A percentile compares a stretch with the other conserved stretches of the same genome.
phyloP scores from a whole-genome alignment of 2,113 vertebrate species.

The Nycticorax nycticorax region DNA sequence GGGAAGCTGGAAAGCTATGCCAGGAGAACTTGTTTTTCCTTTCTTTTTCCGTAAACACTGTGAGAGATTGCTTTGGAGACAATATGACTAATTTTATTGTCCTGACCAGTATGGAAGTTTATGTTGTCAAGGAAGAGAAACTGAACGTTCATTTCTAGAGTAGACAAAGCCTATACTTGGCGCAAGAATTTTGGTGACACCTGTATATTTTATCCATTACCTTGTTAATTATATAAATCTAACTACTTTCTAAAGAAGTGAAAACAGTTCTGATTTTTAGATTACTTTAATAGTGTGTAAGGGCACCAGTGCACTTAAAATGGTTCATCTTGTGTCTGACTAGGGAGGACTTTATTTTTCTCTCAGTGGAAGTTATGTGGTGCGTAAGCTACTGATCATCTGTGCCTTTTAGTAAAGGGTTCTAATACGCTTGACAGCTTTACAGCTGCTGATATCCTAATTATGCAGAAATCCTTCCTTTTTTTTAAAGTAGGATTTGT shows the following conservation, averaged over 20 bases:
- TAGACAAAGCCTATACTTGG: not conserved
- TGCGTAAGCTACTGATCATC: not conserved
- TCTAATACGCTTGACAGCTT: not conserved
- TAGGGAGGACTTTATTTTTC: not conserved
- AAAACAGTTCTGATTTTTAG: not conserved
- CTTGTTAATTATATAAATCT: not conserved
- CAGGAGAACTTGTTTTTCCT: not conserved
- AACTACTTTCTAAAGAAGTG: not conserved
- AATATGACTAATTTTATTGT: not conserved
- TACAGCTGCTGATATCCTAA: not conserved
- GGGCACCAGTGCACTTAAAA: not conserved
- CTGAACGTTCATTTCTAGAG: not conserved
- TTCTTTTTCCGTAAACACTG: not conserved
- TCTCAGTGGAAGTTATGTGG: not conserved
- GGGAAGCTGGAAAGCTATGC: not conserved
- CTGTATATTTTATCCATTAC: not conserved
- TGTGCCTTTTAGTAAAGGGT: not conserved
- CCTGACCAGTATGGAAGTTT: not conserved
- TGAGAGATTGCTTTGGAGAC: not conserved
- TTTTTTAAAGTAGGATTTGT: not conserved
- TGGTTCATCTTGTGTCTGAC: not conserved
- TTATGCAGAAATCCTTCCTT: not conserved
- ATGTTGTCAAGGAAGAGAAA: not conserved
- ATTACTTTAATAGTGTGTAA: not conserved
- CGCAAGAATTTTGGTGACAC: not conserved